A percentile compares a stretch with the other conserved stretches of the same genome.
Evolutionary conservation across 2,113 vertebrate genomes (phyloP).

Genomic region (Cavia porcellus): DNA sequence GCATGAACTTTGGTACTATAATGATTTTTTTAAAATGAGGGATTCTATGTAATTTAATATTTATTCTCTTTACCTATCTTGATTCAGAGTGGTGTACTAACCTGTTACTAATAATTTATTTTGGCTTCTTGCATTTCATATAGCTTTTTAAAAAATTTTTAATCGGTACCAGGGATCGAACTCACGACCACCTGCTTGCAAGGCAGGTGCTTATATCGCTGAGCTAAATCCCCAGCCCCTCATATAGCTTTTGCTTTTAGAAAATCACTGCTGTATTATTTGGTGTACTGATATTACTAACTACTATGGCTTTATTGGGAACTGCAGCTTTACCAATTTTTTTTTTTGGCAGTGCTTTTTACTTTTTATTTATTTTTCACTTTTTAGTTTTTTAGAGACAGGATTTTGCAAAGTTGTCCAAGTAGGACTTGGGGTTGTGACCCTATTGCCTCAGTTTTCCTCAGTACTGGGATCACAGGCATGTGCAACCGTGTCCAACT

Average conservation of each 20-base stretch:
- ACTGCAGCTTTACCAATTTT: not conserved
- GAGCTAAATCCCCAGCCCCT: too few relatives aligned
- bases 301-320: not conserved
- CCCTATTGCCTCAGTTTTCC: not conserved
- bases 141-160: not conserved
- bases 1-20: not conserved
- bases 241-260: not conserved
- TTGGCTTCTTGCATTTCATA: not conserved
- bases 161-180: too few relatives aligned
- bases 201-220: too few relatives aligned
- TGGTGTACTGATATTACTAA: not conserved
- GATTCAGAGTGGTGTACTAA: not conserved
- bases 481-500: not conserved
- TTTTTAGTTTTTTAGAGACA: not conserved
- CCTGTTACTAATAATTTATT: not conserved
- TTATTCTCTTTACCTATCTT: not conserved
- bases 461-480: not conserved
- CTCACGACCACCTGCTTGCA: too few relatives aligned
- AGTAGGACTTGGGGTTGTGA: not conserved
- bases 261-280: not conserved
- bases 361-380: not conserved
- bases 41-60: not conserved
- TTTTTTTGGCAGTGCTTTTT: not conserved
- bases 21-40: not conserved
- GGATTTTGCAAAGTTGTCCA: not conserved